Evolutionary conservation across 2,888 invertebrate genomes (phyloP).

Genomic region (Stomorhina lunata): DNA sequence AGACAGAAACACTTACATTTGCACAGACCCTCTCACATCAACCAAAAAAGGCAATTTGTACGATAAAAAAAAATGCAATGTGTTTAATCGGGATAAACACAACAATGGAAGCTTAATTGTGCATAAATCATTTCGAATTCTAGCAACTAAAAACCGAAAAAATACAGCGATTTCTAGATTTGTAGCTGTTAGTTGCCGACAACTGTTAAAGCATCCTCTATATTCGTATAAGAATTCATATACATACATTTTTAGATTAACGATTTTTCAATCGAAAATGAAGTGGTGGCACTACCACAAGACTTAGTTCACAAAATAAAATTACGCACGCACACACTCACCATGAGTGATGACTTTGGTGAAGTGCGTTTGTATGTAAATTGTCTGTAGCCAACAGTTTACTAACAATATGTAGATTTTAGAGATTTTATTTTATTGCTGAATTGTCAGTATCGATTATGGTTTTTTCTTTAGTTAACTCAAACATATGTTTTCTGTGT

Average conservation of each 20-base stretch:
- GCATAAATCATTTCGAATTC: conserved; percentile 69
- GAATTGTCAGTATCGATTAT: neutral
- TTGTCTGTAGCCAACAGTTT: neutral
- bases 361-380: conserved; percentile 12
- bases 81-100: conserved; percentile 64
- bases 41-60: conserved; percentile 8
- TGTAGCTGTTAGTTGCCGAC: conserved; percentile 13
- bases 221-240: no score
- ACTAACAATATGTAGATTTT: neutral
- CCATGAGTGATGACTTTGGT: neutral
- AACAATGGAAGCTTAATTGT: conserved; percentile 69
- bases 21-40: neutral
- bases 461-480: neutral
- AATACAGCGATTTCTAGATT: conserved; percentile 5
- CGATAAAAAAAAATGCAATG: conserved; percentile 26
- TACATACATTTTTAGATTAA: neutral
- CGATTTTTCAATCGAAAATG: conserved; percentile 5
- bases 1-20: conserved; percentile 36
- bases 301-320: neutral
- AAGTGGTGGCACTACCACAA: conserved; percentile 5
- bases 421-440: neutral
- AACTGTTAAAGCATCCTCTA: neutral
- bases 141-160: neutral
- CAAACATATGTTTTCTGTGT: neutral
- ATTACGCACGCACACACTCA: neutral